A percentile compares a stretch with the other conserved stretches of the same genome.
phyloP scores from a whole-genome alignment of 2,797 vertebrate species.

The Epinephelus awoara region DNA sequence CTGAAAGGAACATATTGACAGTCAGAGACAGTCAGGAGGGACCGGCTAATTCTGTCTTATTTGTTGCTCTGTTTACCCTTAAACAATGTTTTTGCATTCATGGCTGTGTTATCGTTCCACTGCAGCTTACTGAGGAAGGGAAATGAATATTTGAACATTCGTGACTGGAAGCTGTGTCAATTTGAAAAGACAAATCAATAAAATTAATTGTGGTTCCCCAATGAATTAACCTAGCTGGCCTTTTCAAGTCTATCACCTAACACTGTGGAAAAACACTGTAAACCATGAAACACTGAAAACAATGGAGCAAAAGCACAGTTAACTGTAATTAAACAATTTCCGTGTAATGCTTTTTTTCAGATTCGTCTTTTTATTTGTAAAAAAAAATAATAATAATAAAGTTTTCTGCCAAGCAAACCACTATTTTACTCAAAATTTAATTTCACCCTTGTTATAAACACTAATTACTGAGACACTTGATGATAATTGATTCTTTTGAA shows the following conservation, averaged over 20 bases:
- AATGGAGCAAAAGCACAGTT: slow-evolving; percentile 11
- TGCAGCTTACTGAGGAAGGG: slow-evolving; percentile 42
- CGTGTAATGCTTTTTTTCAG: neutral
- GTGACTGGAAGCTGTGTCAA: slow-evolving; percentile 28
- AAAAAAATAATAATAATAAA: neutral
- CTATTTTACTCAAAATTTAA: neutral
- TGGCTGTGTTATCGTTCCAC: slow-evolving; percentile 41
- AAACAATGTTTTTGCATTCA: slow-evolving; percentile 50
- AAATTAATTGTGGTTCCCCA: slow-evolving; percentile 61
- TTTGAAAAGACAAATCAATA: slow-evolving; percentile 64
- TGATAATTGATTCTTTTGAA: neutral
- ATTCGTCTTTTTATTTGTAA: neutral
- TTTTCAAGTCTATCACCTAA: slow-evolving; percentile 29
- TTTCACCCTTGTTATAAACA: slow-evolving; percentile 1
- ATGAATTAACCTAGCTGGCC: slow-evolving; percentile 50
- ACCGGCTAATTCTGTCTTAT: slow-evolving; percentile 33
- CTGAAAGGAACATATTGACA: slow-evolving; percentile 66
- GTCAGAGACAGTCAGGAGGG: slow-evolving; percentile 26
- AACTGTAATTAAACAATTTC: slow-evolving; percentile 17
- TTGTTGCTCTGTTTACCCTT: slow-evolving; percentile 52
- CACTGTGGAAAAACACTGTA: slow-evolving; percentile 29
- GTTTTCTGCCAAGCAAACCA: neutral
- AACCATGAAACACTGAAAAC: neutral
- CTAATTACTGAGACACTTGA: neutral
- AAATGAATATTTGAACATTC: slow-evolving; percentile 58